These are phyloP conservation scores for Halocaridina rubra DNA, from an alignment of 2,888 invertebrate genomes.

Conservation along the genomic window DNA sequence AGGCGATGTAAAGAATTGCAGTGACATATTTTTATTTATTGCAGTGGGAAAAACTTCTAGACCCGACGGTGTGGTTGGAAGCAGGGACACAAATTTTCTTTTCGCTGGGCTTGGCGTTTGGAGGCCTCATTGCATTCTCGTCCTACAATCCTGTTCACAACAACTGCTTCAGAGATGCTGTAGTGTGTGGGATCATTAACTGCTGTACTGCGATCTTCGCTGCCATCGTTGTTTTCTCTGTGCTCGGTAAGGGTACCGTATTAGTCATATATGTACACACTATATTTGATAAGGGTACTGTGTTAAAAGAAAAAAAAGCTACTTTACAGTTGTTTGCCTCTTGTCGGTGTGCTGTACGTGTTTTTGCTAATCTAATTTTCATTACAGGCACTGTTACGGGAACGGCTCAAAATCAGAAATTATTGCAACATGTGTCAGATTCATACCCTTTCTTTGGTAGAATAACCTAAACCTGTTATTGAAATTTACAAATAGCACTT, in stretches of 20 bases:
- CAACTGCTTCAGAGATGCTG: constrained; percentile 93
- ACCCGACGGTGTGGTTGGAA: constrained; percentile 96
- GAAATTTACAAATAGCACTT: no score
- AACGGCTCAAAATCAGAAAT: no score
- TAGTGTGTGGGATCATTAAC: constrained; percentile 91
- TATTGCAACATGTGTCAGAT: no score
- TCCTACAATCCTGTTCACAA: constrained; percentile 97
- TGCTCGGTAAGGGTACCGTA: constrained; percentile 76
- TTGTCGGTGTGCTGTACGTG: no score
- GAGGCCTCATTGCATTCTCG: constrained; percentile 94
- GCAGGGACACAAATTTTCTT: constrained; percentile 98
- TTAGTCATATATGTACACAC: not conserved
- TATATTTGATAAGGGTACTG: no score
- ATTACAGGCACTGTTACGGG: no score
- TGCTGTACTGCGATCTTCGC: constrained; percentile 97
- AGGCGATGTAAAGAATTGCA: not conserved
- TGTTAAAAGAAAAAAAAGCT: no score
- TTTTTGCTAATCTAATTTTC: no score
- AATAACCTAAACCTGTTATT: no score
- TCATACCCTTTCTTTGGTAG: no score
- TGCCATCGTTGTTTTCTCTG: constrained; percentile 94
- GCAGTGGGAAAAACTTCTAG: constrained; percentile 86
- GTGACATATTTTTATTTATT: constrained; percentile 63
- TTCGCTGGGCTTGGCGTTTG: constrained; percentile 93
- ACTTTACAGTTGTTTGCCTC: no score